Conservation (phyloP, 2,797 vertebrate genomes). For the Cheirogaleus major region DNA sequence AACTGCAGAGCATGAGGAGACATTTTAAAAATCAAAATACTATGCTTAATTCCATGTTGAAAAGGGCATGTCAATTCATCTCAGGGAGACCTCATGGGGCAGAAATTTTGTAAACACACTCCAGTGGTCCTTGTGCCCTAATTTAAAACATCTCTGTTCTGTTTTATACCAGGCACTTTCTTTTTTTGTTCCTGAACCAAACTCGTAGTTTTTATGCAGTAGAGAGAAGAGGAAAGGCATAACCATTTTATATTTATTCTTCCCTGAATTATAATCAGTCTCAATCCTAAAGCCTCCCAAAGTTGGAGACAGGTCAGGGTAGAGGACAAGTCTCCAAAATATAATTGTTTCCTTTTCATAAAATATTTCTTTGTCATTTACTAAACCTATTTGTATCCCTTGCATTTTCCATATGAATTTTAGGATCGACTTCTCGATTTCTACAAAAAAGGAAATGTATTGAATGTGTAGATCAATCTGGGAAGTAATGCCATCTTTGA, state of each 20-base stretch:
- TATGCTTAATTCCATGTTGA: not conserved
- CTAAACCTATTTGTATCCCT: not conserved
- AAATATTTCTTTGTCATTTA: not conserved
- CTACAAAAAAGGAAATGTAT: not conserved
- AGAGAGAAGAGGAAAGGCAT: not conserved
- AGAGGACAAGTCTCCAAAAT: constrained; percentile 22
- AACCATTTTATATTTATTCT: not conserved
- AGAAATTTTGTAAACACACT: constrained; percentile 46
- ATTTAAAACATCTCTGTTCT: constrained; percentile 53
- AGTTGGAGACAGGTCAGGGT: not conserved
- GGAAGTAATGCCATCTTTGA: not conserved
- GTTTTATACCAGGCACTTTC: not conserved
- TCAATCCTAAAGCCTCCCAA: not conserved
- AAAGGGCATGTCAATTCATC: constrained; percentile 45
- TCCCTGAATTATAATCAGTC: not conserved
- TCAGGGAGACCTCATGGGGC: constrained; percentile 1
- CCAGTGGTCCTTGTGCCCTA: not conserved
- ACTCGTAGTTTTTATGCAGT: not conserved
- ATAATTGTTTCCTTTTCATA: not conserved
- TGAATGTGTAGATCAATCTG: not conserved
- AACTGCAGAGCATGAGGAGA: constrained; percentile 1
- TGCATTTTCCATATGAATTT: not conserved
- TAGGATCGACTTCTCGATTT: not conserved
- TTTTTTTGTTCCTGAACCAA: not conserved
- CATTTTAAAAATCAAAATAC: constrained; percentile 62